Evolutionary conservation across 1,140 invertebrate species (phyloP).

Genomic region (Orchestia grillus): DNA sequence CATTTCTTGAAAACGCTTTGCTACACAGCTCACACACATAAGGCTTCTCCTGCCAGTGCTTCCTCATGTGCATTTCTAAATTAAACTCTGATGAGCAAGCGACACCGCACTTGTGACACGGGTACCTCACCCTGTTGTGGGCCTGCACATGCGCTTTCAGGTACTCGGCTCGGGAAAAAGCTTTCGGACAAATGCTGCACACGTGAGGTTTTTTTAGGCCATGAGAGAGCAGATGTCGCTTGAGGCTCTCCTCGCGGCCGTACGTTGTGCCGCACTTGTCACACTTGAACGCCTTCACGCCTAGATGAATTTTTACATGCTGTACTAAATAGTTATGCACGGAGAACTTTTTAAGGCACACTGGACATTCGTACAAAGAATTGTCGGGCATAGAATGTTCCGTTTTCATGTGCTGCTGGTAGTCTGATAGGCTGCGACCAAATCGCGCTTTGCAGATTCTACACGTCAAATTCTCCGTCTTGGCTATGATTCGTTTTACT

Average conservation of each 20-base stretch:
- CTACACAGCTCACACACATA: constrained; percentile 64
- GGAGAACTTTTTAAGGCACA: constrained; percentile 63
- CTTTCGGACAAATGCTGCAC: constrained; percentile 63
- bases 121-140: constrained; percentile 62
- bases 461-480: constrained; percentile 61
- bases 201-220: constrained; percentile 60
- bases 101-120: constrained; percentile 63
- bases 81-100: constrained; percentile 64
- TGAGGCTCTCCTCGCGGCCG: constrained; percentile 62
- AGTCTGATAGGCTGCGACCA: constrained; percentile 61
- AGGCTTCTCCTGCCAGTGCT: constrained; percentile 63
- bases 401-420: constrained; percentile 65
- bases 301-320: constrained; percentile 63
- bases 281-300: constrained; percentile 60
- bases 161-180: constrained; percentile 63
- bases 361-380: constrained; percentile 61
- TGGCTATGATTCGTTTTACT: constrained; percentile 62
- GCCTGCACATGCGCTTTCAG: constrained; percentile 61
- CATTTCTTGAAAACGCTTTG: constrained; percentile 62
- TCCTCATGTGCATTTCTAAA: constrained; percentile 62
- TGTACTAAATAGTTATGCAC: constrained; percentile 63
- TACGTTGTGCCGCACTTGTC: constrained; percentile 64
- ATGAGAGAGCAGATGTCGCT: constrained; percentile 61
- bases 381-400: constrained; percentile 59
- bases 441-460: constrained; percentile 62